phyloP scores from a whole-genome alignment of 1,140 invertebrate genomes.

The Heliconius himera region DNA sequence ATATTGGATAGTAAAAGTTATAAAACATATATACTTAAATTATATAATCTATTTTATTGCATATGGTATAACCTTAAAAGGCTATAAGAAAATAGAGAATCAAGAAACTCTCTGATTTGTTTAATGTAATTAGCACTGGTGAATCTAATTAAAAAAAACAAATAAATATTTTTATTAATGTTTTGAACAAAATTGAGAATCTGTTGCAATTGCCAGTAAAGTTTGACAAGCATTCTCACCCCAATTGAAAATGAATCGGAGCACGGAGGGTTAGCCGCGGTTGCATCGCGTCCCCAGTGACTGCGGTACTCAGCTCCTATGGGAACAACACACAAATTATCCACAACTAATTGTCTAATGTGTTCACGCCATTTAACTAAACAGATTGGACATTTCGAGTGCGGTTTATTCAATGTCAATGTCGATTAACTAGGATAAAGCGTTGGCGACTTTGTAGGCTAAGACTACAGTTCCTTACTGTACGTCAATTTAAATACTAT shows the following conservation, averaged over 20 bases:
- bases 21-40: too few relatives aligned
- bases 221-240: slow-evolving; percentile 50
- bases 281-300: slow-evolving; percentile 51
- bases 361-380: slow-evolving; percentile 75
- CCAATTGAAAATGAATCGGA: slow-evolving; percentile 41
- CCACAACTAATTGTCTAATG: slow-evolving; percentile 74
- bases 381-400: slow-evolving; percentile 61
- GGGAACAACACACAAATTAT: slow-evolving; percentile 79
- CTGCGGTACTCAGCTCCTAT: slow-evolving; percentile 47
- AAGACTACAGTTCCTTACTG: neutral
- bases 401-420: slow-evolving; percentile 21
- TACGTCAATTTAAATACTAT: neutral
- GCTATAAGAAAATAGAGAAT: too few relatives aligned
- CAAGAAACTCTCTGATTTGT: too few relatives aligned
- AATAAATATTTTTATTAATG: neutral
- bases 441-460: neutral
- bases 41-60: too few relatives aligned
- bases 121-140: too few relatives aligned
- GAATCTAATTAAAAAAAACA: too few relatives aligned
- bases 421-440: neutral
- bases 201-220: slow-evolving; percentile 22
- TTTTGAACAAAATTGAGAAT: neutral
- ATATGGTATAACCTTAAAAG: too few relatives aligned
- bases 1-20: too few relatives aligned
- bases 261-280: slow-evolving; percentile 58